Evolutionary conservation across 2,113 vertebrate species (phyloP), one percentile per base, ranked within the genome.

Genomic region (Syngnathus scovelli): DNA sequence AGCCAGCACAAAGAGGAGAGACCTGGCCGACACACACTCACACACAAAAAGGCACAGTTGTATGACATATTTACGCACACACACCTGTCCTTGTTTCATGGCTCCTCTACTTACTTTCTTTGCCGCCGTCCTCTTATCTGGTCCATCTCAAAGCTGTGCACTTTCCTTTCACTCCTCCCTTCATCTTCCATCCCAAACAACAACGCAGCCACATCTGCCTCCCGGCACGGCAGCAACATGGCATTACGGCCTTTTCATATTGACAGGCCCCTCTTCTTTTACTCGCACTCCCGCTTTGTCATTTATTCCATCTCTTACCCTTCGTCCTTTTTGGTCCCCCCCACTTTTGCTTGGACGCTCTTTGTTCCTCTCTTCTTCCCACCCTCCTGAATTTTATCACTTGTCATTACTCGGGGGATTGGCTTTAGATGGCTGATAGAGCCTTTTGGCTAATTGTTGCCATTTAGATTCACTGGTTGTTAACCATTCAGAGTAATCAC

Each of bases 401-500:
- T 86, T 84, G 80, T 89, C 88, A 90, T 91, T 90, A 89, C 85
- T 83, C 78, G 52, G 79, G 75, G 84, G 85, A 91, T 86, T 89
- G 88, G 84, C 88, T 90, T 85, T 88, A 85, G 88, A 90, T 89
- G 84, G 81, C 86, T 85, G 87, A 88, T 86, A 77, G 78, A 86
- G 78, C 81, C 89, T 90, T 87, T 87, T 86, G 88, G 86, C 87
- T 91, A 92, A 92, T 91, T 92, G 88, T 91, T 77, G 82, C 88
- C 79, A 90, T 91, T 90, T 90, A 89, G 86, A 91, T 89, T 87
- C 89, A 87, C 86, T 90, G 89, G 84, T 90, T 86, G 87, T 89
- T 88, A 89, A 89, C 80, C 81, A 85, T 77, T 79, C 71, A 68
- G 75, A 83, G 78, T 80, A 83, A 82, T 76, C 79, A 70, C 78